Percentiles rank a stretch among this genome's conserved stretches.
phyloP scores from a whole-genome alignment of 2,113 vertebrate genomes.

The Xiphophorus maculatus region DNA sequence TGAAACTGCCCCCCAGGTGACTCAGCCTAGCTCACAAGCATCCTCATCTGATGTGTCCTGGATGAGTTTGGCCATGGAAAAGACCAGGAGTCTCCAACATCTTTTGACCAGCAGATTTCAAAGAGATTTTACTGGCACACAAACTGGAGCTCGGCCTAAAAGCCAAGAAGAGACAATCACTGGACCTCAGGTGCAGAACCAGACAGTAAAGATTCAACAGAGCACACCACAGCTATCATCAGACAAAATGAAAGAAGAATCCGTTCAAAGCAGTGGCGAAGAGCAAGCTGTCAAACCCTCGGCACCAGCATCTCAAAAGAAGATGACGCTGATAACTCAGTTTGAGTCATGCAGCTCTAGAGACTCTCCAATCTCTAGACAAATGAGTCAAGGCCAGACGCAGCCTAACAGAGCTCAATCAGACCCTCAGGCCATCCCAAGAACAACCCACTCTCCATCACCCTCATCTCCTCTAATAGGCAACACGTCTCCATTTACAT shows the following conservation, averaged over 20 bases:
- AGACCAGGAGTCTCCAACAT: conserved; percentile 84
- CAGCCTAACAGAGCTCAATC: conserved; percentile 34
- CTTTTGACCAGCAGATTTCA: conserved; percentile 77
- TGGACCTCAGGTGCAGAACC: conserved; percentile 25
- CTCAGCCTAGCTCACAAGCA: conserved; percentile 23
- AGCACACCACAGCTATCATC: conserved; percentile 18
- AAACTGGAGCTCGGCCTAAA: conserved; percentile 21
- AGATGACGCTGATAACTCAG: conserved; percentile 2
- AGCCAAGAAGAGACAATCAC: conserved; percentile 22
- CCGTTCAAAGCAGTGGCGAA: conserved; percentile 26
- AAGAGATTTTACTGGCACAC: conserved; percentile 59
- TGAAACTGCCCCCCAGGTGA: conserved; percentile 40
- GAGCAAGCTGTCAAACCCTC: conserved; percentile 36
- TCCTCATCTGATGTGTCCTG: conserved; percentile 80
- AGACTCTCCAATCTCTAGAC: conserved; percentile 42
- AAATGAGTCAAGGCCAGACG: conserved; percentile 33
- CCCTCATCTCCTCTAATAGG: conserved; percentile 31
- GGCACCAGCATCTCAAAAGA: conserved; percentile 30
- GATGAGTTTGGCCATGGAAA: conserved; percentile 88
- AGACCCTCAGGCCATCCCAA: conserved; percentile 10
- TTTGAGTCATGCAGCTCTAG: conserved; percentile 17
- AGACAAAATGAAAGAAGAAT: conserved; percentile 29
- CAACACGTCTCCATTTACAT: conserved; percentile 20
- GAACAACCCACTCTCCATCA: conserved; percentile 30
- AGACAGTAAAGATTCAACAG: conserved; percentile 7